These are phyloP conservation scores for Hydropsyche tenuis DNA, from an alignment of 1,140 invertebrate species.

Conservation along the genomic window DNA sequence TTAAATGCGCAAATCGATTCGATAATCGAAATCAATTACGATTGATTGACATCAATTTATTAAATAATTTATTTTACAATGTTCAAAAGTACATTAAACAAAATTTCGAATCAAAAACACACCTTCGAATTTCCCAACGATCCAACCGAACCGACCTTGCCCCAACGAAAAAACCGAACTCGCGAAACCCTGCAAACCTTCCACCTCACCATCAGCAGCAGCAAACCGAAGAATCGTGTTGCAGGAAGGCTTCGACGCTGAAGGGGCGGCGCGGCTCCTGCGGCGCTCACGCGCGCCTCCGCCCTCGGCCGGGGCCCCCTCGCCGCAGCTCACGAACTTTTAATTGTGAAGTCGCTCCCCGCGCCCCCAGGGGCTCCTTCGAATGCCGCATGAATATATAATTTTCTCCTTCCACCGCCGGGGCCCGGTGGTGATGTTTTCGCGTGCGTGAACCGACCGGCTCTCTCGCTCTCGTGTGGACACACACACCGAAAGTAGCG, in stretches of 20 bases:
- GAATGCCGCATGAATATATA: conserved; percentile 36
- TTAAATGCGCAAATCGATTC: no score
- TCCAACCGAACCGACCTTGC: no score
- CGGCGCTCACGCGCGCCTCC: conserved; percentile 38
- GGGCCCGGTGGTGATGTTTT: conserved; percentile 1
- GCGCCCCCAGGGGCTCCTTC: conserved; percentile 37
- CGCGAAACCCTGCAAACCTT: no score
- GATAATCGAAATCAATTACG: no score
- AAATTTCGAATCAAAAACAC: no score
- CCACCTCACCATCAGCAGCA: background rate
- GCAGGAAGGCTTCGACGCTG: background rate
- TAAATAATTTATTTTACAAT: no score
- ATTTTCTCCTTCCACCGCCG: conserved; percentile 40
- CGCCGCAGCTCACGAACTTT: conserved; percentile 39
- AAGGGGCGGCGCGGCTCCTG: conserved; percentile 8
- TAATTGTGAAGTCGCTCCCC: conserved; percentile 44
- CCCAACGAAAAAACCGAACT: no score
- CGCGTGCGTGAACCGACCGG: conserved; percentile 28
- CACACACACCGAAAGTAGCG: no score
- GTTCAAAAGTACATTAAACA: no score
- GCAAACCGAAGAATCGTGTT: background rate
- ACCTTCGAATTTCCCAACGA: no score
- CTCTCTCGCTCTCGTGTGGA: background rate
- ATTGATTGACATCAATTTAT: no score
- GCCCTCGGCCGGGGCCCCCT: conserved; percentile 37